phyloP scores from a whole-genome alignment of 2,888 invertebrate genomes.

The Salticus scenicus region DNA sequence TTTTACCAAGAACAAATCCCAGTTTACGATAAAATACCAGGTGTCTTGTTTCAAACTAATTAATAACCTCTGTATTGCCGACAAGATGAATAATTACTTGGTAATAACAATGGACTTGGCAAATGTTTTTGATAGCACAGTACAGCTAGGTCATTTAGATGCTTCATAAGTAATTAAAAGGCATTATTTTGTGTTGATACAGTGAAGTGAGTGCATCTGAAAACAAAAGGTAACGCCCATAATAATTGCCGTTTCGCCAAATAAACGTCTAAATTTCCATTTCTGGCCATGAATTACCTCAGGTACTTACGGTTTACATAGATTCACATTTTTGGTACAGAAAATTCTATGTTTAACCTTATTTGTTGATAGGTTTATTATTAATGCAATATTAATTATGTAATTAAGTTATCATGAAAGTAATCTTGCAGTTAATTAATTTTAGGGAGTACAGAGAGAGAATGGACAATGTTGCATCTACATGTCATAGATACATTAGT shows the following conservation, averaged over 20 bases:
- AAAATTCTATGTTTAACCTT: no score
- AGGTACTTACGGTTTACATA: no score
- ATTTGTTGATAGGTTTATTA: neutral
- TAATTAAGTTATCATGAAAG: neutral
- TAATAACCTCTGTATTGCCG: neutral
- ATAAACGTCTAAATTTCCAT: neutral
- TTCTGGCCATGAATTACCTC: neutral
- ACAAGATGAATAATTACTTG: constrained; percentile 14
- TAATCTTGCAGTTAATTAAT: neutral
- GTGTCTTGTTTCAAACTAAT: constrained; percentile 14
- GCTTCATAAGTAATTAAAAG: constrained; percentile 54
- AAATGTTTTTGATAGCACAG: neutral
- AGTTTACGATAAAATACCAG: constrained; percentile 7
- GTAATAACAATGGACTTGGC: constrained; percentile 2
- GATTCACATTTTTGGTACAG: no score
- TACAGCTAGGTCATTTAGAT: constrained; percentile 45
- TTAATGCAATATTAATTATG: neutral
- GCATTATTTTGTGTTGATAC: constrained; percentile 38
- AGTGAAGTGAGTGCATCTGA: constrained; percentile 49
- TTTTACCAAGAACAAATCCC: no score
- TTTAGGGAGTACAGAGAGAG: neutral
- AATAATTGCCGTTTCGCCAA: constrained; percentile 51
- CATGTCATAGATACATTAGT: neutral
- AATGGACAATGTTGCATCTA: neutral
- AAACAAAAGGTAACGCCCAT: constrained; percentile 39